Conservation (phyloP, 1,140 invertebrate species). For the Drosophila orosa region DNA sequence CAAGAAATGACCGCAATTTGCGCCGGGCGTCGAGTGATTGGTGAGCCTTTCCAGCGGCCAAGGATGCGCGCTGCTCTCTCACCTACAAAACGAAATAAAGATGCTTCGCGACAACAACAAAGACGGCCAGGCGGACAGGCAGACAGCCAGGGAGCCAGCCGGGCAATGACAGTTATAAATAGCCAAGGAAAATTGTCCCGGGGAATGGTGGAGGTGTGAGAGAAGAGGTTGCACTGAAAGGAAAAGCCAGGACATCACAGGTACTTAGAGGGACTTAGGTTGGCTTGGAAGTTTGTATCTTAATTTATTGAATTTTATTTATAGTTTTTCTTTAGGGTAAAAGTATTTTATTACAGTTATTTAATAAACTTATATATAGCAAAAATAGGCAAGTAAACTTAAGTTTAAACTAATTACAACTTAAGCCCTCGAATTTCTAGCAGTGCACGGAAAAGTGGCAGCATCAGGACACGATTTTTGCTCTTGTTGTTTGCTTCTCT, state of each 20-base stretch:
- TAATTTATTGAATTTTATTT: background rate
- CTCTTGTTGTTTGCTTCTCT: slow-evolving; percentile 35
- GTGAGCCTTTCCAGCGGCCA: slow-evolving; percentile 43
- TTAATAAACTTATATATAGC: background rate
- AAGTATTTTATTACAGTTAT: background rate
- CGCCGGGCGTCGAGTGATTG: slow-evolving; percentile 72
- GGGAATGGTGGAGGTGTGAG: slow-evolving; percentile 7
- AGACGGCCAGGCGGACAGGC: background rate
- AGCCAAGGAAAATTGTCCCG: slow-evolving; percentile 76
- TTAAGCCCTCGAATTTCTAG: background rate
- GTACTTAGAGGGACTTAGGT: too few species aligned
- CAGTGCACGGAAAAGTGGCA: slow-evolving; percentile 26
- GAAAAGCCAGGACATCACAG: slow-evolving; percentile 3
- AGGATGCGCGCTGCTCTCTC: slow-evolving; percentile 52
- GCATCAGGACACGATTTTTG: slow-evolving; percentile 60
- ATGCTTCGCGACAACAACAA: slow-evolving; percentile 50
- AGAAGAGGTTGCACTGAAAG: slow-evolving; percentile 13
- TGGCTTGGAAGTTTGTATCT: accelerated
- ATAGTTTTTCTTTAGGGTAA: background rate
- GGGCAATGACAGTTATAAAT: slow-evolving; percentile 77
- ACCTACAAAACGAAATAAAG: slow-evolving; percentile 60
- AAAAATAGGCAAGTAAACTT: background rate
- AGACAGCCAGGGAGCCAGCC: slow-evolving; percentile 17
- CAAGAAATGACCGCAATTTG: slow-evolving; percentile 83
- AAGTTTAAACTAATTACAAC: background rate